These are phyloP conservation scores for Labeo catla DNA, from an alignment of 2,113 vertebrate genomes.

Conservation along the genomic window DNA sequence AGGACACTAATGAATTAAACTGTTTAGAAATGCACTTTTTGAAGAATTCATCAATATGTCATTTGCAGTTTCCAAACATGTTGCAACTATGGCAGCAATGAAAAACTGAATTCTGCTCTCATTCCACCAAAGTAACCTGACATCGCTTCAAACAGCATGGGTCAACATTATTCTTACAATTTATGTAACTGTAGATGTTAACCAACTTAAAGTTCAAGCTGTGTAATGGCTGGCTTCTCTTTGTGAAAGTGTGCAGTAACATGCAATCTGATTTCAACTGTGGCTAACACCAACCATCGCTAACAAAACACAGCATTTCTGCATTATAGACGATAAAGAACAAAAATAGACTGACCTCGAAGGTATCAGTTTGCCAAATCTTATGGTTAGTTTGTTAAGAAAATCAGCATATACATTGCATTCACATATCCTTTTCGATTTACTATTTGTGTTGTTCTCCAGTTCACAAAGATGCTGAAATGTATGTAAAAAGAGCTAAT, in stretches of 20 bases:
- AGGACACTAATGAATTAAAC: background rate
- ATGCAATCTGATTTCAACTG: background rate
- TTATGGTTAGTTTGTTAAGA: background rate
- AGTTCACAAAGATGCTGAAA: background rate
- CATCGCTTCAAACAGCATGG: background rate
- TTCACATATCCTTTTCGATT: background rate
- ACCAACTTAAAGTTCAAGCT: conserved; percentile 3
- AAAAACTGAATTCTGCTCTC: background rate
- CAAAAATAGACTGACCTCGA: background rate
- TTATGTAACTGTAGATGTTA: background rate
- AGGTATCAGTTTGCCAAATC: background rate
- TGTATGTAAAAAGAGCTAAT: background rate
- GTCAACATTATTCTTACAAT: background rate
- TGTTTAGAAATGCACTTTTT: background rate
- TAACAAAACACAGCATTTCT: background rate
- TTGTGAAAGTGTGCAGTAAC: background rate
- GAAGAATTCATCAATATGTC: background rate
- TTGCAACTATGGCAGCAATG: background rate
- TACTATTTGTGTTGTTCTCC: background rate
- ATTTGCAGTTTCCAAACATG: background rate
- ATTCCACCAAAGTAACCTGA: background rate
- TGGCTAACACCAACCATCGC: background rate
- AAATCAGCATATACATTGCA: background rate
- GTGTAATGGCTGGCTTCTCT: background rate
- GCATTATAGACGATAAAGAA: background rate